These are phyloP conservation scores for Loriculus beryllinus DNA, from an alignment of 2,797 vertebrate genomes.

Conservation along the genomic window DNA sequence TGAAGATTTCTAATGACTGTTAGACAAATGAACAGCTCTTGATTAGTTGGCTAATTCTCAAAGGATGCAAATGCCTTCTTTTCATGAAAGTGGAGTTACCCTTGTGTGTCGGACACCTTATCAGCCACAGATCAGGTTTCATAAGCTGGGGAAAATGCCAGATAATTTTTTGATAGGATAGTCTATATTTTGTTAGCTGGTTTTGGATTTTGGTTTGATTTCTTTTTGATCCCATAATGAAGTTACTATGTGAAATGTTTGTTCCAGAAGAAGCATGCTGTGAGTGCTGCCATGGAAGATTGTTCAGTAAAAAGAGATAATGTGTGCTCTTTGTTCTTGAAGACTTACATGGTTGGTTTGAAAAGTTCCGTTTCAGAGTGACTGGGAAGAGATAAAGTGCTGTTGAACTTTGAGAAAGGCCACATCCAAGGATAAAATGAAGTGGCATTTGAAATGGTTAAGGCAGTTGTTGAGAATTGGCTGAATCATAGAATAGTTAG, in stretches of 20 bases:
- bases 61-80: neutral
- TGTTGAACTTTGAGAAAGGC: neutral
- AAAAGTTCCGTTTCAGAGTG: neutral
- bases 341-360: neutral
- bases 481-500: too few relatives aligned
- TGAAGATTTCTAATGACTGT: neutral
- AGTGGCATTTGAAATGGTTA: neutral
- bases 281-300: neutral
- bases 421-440: neutral
- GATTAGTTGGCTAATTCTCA: neutral
- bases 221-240: neutral
- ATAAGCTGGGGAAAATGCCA: neutral
- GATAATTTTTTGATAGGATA: neutral
- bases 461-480: neutral
- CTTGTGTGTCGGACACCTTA: neutral
- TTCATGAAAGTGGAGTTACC: neutral
- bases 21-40: neutral
- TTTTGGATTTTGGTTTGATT: neutral
- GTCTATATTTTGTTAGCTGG: neutral
- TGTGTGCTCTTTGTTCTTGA: neutral
- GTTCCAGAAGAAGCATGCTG: neutral
- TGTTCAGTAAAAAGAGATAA: neutral
- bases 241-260: neutral
- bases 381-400: neutral
- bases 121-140: neutral